Evolutionary conservation across 2,888 invertebrate genomes (phyloP), one percentile per base, ranked within the genome.

Genomic region (Hirtodrosophila confusa): DNA sequence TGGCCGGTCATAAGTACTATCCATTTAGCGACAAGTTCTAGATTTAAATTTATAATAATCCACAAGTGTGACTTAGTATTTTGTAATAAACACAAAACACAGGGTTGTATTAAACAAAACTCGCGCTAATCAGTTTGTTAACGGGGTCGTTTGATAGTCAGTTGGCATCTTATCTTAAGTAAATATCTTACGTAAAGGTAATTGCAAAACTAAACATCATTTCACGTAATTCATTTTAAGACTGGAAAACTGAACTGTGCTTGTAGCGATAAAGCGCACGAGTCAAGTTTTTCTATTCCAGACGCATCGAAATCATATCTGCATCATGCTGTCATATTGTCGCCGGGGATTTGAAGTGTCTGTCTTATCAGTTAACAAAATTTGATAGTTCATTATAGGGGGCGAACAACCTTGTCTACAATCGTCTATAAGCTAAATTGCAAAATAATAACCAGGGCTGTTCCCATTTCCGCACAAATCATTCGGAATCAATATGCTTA

Each of bases 11-110:
- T 56, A 89, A 90, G 44, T 89, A 89, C 69, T 91, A 84, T 69
- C 91, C 91, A 27, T 91, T 91, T 58, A 80, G 87, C 68, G 78
- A 80, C 9, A 88, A 89, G 27, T 90, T 85, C 60, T 90, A 88
- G 54, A 37, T 10, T 36, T 65, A 43, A 39, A 12, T 23, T 24
- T 29, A 40, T 27, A 58, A 41, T 33, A 11, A 6, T 36, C 37
- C 5, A 27, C 5, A 27, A 3, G 3, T 27, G 27, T 27, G 31
- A 36, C 27, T 55, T 45, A 71, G 69, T 65, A 56, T 66, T 69
- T 67, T 44, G 55, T n/a, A 73, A 65, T 61, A 69, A 80, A 60
- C 33, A 64, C 29, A 49, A 60, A 51, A 67, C 41, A 49, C 45
- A 44, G 36, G 41, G 39, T 45, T 64, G 36, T 45, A 31, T 51